Percentiles rank a stretch among this genome's conserved stretches.
Conservation (phyloP, 2,797 vertebrate species). For the Synanceia verrucosa region DNA sequence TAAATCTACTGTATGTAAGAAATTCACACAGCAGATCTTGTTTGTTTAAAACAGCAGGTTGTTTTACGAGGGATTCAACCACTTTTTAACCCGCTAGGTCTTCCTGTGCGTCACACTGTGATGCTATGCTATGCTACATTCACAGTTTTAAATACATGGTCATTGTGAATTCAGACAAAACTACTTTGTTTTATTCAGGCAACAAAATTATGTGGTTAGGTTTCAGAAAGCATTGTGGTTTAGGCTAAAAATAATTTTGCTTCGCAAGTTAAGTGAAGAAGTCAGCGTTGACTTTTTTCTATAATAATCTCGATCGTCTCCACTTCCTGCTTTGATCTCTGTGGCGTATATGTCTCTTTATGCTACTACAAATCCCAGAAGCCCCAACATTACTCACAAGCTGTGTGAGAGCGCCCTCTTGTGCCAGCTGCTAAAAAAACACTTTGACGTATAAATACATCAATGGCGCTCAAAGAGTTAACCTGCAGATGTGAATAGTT, state of each 20-base stretch:
- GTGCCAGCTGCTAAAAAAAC: too few relatives aligned
- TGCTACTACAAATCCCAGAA: too few relatives aligned
- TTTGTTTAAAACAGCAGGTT: too few relatives aligned
- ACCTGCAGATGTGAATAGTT: background rate
- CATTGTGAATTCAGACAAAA: background rate
- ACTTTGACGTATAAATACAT: too few relatives aligned
- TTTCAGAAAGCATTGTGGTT: background rate
- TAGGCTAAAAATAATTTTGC: background rate
- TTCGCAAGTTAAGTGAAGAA: background rate
- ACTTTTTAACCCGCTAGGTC: background rate
- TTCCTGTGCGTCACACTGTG: background rate
- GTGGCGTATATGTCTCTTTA: too few relatives aligned
- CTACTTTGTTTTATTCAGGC: background rate
- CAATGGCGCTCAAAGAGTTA: too few relatives aligned
- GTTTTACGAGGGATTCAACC: too few relatives aligned
- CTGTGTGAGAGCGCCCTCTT: too few relatives aligned
- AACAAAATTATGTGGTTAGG: background rate
- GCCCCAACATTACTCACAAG: too few relatives aligned
- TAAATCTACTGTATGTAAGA: background rate
- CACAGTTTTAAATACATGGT: background rate
- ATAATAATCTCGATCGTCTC: background rate
- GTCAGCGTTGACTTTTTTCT: background rate
- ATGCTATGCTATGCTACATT: fast-evolving
- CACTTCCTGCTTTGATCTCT: too few relatives aligned
- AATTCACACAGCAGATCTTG: background rate